Conservation (phyloP, 64 coral and sea anemone genomes). For the Actinia tenebrosa region DNA sequence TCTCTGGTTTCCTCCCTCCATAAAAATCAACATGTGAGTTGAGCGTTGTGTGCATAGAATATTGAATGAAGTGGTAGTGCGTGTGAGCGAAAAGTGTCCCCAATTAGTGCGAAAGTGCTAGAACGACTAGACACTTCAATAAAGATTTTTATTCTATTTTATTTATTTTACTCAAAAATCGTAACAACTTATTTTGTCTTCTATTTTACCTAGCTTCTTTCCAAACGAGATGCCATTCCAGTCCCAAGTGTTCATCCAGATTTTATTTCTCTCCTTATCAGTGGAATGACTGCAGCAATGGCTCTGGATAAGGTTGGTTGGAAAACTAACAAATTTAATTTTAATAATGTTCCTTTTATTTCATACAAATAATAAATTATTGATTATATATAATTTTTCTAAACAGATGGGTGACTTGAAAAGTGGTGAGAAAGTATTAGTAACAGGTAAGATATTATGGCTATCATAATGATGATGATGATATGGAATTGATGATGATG, state of each 20-base stretch:
- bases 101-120: too few species aligned
- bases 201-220: constrained; percentile 21
- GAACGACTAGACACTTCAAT: too few species aligned
- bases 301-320: constrained; percentile 69
- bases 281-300: constrained; percentile 81
- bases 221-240: constrained; percentile 50
- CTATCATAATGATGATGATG: neutral
- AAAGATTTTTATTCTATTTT: too few species aligned
- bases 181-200: neutral
- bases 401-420: constrained; percentile 67
- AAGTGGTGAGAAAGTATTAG: constrained; percentile 58
- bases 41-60: too few species aligned
- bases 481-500: neutral
- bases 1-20: too few species aligned
- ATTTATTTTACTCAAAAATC: neutral
- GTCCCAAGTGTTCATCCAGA: constrained; percentile 52
- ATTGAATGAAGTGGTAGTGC: too few species aligned
- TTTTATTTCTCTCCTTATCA: constrained; percentile 65
- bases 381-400: neutral
- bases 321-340: too few species aligned
- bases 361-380: neutral
- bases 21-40: too few species aligned
- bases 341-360: too few species aligned
- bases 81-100: too few species aligned
- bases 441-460: constrained; percentile 50